phyloP scores from a whole-genome alignment of 1,140 invertebrate species.

The Hyposmocoma kahamanoa region DNA sequence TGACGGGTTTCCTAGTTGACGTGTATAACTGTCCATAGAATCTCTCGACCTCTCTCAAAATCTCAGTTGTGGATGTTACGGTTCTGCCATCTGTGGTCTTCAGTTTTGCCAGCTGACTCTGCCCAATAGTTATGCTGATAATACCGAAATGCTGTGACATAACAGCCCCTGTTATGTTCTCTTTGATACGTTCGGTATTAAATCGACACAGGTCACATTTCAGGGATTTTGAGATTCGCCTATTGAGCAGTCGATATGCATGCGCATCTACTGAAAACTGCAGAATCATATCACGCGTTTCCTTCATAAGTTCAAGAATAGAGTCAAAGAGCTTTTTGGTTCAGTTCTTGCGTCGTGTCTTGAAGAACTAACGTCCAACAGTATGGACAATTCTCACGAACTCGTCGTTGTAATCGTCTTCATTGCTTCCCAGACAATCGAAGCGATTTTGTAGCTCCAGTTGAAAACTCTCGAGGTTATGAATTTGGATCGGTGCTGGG shows the following conservation, averaged over 20 bases:
- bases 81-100: slow-evolving; percentile 2
- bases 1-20: neutral
- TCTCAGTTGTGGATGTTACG: neutral
- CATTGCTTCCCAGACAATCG: neutral
- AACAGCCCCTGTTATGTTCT: slow-evolving; percentile 4
- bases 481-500: slow-evolving; percentile 1
- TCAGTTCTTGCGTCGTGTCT: neutral
- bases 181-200: slow-evolving; percentile 6
- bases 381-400: neutral
- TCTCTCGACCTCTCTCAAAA: neutral
- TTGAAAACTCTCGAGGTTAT: slow-evolving; percentile 6
- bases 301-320: slow-evolving; percentile 2
- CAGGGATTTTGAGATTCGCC: slow-evolving; percentile 1
- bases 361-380: slow-evolving; percentile 7
- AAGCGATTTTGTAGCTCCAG: slow-evolving; percentile 7
- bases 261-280: neutral
- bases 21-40: slow-evolving; percentile 1
- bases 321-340: neutral
- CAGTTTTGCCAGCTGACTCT: slow-evolving; percentile 4
- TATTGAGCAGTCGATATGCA: slow-evolving; percentile 6
- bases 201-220: neutral
- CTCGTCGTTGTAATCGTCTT: neutral
- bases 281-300: neutral
- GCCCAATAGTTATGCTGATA: slow-evolving; percentile 3
- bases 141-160: slow-evolving; percentile 7